Evolutionary conservation across 1,140 invertebrate species (phyloP), one percentile per base, ranked within the genome.

Genomic region (Yoshiicerus persimilis): DNA sequence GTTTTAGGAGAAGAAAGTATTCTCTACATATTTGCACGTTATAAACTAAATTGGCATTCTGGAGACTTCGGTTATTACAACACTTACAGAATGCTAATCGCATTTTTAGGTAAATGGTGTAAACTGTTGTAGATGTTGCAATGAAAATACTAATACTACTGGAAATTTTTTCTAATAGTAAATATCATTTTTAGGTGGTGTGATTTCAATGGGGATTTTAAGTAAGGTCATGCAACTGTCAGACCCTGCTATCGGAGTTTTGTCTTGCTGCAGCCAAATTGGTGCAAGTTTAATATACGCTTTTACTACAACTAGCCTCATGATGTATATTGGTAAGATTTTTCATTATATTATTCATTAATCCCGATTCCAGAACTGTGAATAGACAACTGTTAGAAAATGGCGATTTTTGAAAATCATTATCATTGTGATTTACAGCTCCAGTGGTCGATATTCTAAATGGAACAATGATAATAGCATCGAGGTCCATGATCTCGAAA

Each of bases 211-310:
- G 25, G 90, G 85, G 0, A 1, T 90, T 39, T 70, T 91, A 9
- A 77, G 86, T 13, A 84, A 66, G 11, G 16, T 25, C 6, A 6
- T 90, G 27, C 87, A 89, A 23, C 5, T 91, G 8, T 38, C 86
- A 10, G 96, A 97, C 91, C 95, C 96, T 0, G 93, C 96, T 4
- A 95, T 97, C 16, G 96, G 96, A 13, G 94, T 96, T 0, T 94
- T 97, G 91, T 96, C 96, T 9, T 96, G 95, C 87, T 95, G 95
- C 90, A 96, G 96, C 89, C 96, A 97, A 93, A 96, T 97, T 86
- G 92, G 96, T 25, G 95, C 96, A 2, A 95, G 96, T 66, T 96
- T 97, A 89, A 95, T 97, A 47, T 97, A 97, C 88, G 96, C 96
- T 0, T 97, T 96, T 91, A 95, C 96, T 11, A 95, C 94, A 30